Evolutionary conservation across 2,113 vertebrate genomes (phyloP), one percentile per base, ranked within the genome.

Genomic region (Rhynchopsitta pachyrhyncha): DNA sequence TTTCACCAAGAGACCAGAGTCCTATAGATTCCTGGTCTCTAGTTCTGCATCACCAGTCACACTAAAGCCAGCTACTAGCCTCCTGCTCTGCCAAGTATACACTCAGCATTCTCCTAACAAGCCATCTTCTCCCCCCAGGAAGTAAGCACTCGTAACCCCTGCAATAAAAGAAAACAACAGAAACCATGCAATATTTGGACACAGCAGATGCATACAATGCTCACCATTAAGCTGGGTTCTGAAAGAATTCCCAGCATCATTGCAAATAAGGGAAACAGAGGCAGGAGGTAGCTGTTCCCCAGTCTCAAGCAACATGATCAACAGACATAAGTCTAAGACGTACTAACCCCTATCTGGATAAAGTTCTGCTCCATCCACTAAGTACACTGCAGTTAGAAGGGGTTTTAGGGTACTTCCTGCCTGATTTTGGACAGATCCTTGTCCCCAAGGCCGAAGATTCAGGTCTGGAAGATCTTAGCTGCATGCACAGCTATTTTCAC

Each of bases 1-100:
- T 89, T 91, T 88, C 91, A 95, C 66, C 90, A 62, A 66, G 74
- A 82, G 81, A 86, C 53, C 88, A 92, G 91, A 96, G 91, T 87
- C 93, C 88, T 76, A 44, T 41, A 86, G 90, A 73, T 49, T 75
- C 77, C 77, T 37, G 59, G 8, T 55, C 57, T 52, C 68, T 7
- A 49, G 83, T 90, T 95, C 93, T 93, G 93, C 94, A 96, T 73
- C 90, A 70, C 68, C 86, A 73, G 49, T 7, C 60, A 74, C 60
- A 28, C 20, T 89, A 17, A 64, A 80, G 85, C 62, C 83, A 97
- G 78, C 33, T 66, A 39, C 62, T 9, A 19, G 83, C 27, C 50
- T 73, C 77, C 71, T 89, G 77, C 80, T 86, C 86, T 33, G 41
- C 77, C 52, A 66, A 62, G 13, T 47, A 71, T 3, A 44, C 37